Evolutionary conservation across 2,797 vertebrate species (phyloP), one percentile per base, ranked within the genome.

Genomic region (Sebastes iracundus): DNA sequence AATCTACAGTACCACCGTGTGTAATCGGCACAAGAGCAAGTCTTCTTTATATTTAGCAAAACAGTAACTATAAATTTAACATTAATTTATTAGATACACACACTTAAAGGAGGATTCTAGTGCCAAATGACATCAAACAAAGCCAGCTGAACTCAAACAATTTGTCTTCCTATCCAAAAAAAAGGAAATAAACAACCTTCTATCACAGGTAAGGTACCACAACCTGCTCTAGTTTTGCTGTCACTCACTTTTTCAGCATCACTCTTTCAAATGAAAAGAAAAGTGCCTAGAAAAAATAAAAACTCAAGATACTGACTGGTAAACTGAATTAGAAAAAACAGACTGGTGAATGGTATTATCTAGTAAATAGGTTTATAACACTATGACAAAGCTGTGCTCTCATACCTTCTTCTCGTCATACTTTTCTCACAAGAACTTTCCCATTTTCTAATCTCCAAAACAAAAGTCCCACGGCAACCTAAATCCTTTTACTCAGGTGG

Each of bases 401-500:
- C 13, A 30, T 74, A 68, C 25, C 27, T 64, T 74, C 52, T 30
- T 68, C n/a, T 69, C 38, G 49, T 70, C 16, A 38, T 9, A 42
- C 35, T 67, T 68, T 70, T 25, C 32, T 67, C 20, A 68, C 18
- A 77, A 72, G 1, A 88, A 86, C 13, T 75, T 84, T 73, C n/a
- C 22, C 16, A 76, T 82, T 70, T 72, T 52, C 58, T 76, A 82
- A 82, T 82, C 63, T 64, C 35, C 2, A 11, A 64, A 84, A 86
- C 61, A 85, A 88, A 90, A 75, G 38, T 65, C 78, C 65, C 83
- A 58, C 33, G 58, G 20, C 63, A 87, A 77, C 33, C 52, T 74
- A 53, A 87, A 91, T 92, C 90, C 84, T 84, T 83, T 59, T 67
- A 83, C 87, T 28, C 82, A 90, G 83, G 89, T 88, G 79, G 62